Evolutionary conservation across 2,113 vertebrate species (phyloP).

Genomic region (Chaetura pelagica): DNA sequence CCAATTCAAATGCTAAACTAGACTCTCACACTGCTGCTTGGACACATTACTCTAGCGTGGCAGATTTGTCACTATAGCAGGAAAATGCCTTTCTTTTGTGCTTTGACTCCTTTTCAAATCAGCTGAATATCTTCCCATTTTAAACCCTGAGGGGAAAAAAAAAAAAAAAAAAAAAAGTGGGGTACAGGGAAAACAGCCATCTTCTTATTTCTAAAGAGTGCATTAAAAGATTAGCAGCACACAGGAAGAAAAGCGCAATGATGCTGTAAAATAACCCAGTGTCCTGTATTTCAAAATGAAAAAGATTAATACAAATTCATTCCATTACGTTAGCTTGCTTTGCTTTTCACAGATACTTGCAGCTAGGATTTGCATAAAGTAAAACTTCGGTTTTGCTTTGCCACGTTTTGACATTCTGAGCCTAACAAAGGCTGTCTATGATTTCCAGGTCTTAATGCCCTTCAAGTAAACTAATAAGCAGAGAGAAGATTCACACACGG

Average conservation of each 20-base stretch:
- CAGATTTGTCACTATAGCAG: slow-evolving; percentile 28
- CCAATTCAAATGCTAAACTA: slow-evolving; percentile 72
- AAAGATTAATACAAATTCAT: slow-evolving; percentile 31
- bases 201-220: slow-evolving; percentile 61
- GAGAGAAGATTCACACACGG: neutral
- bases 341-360: neutral
- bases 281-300: slow-evolving; percentile 44
- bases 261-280: slow-evolving; percentile 41
- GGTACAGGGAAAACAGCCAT: slow-evolving; percentile 34
- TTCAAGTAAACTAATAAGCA: slow-evolving; percentile 73
- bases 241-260: slow-evolving; percentile 11
- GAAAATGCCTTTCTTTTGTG: slow-evolving; percentile 60
- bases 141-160: neutral
- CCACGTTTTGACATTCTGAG: slow-evolving; percentile 66
- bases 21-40: slow-evolving; percentile 45
- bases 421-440: slow-evolving; percentile 77
- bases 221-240: slow-evolving; percentile 59
- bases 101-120: slow-evolving; percentile 68
- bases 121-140: slow-evolving; percentile 64
- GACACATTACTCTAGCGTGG: slow-evolving; percentile 38
- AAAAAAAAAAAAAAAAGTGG: neutral
- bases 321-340: neutral
- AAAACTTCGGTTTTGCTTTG: slow-evolving; percentile 56
- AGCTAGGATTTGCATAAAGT: slow-evolving; percentile 64
- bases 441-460: slow-evolving; percentile 69